Evolutionary conservation across 2,113 vertebrate genomes (phyloP), one percentile per base, ranked within the genome.

Genomic region (Platysternon megacephalum): DNA sequence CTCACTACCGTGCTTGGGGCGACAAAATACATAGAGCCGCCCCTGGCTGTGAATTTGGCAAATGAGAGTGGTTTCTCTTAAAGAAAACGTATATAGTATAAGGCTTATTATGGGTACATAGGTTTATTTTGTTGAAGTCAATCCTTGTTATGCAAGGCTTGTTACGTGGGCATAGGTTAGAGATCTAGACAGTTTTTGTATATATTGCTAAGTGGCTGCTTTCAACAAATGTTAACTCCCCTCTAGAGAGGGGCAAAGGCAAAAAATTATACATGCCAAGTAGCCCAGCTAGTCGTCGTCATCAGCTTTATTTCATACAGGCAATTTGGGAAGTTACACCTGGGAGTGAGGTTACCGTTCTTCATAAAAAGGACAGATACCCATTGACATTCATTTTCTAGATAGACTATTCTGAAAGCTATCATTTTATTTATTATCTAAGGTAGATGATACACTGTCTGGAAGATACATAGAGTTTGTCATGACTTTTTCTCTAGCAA

Each of bases 191-290:
- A 35, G 16, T 35, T 44, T 24, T 42, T 74, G 72, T 74, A 44
- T 74, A 74, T 74, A 10, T 42, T 39, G 55, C 91, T 93, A 81
- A 80, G 29, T 48, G 87, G 89, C 74, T 84, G 90, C 84, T 88
- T 90, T 93, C 90, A 94, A 93, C 78, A 85, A 55, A 91, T 86
- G 49, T 89, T 92, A 88, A 87, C 79, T 65, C 86, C 85, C 83
- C 85, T 94, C 65, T 49, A 32, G 35, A 80, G 8, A 80, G 84
- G 82, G 87, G 82, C 21, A 87, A 39, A 76, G 42, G 26, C 78
- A 87, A 86, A 94, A 94, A 89, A 91, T 88, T 93, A 76, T 82
- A 86, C n/a, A 72, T 42, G n/a, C 17, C 4, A 24, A 72, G 17
- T 22, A 42, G n/a, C 21, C 39, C 39, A 74, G 68, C 68, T 72